phyloP scores from a whole-genome alignment of 2,113 vertebrate genomes.

The Nycticryphes semicollaris region DNA sequence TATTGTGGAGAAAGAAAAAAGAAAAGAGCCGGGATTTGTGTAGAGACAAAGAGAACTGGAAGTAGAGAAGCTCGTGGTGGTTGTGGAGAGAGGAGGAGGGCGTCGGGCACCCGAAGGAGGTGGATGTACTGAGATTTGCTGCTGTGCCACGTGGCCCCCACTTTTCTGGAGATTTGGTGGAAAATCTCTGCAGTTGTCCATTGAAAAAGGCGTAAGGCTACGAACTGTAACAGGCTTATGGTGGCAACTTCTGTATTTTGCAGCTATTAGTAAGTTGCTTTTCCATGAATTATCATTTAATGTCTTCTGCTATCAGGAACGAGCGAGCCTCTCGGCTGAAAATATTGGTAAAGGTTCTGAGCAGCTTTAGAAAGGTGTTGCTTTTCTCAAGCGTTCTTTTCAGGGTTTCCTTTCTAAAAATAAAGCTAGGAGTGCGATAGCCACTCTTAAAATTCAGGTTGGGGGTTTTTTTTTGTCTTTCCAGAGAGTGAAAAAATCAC shows the following conservation, averaged over 20 bases:
- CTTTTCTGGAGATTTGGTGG: not conserved
- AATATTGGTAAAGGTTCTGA: not conserved
- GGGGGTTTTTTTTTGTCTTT: not conserved
- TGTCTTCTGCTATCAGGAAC: not conserved
- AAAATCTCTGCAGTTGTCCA: not conserved
- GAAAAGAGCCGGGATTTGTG: fast-evolving
- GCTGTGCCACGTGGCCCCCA: not conserved
- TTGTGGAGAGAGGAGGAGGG: not conserved
- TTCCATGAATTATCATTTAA: not conserved
- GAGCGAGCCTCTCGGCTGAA: fast-evolving
- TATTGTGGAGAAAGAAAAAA: not conserved
- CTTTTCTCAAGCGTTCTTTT: not conserved
- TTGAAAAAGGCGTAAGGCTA: fast-evolving
- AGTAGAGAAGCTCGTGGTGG: fast-evolving
- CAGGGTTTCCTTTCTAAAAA: not conserved
- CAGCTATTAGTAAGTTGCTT: not conserved
- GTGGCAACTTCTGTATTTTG: not conserved
- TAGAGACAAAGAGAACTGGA: not conserved
- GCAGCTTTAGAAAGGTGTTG: not conserved
- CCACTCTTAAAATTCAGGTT: not conserved
- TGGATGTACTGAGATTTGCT: not conserved
- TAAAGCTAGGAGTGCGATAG: not conserved
- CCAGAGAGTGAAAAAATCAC: not conserved
- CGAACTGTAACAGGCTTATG: not conserved
- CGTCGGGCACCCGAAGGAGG: not conserved